These are phyloP conservation scores for Manis crassicaudata DNA, from an alignment of 2,797 vertebrate genomes.

Conservation along the genomic window DNA sequence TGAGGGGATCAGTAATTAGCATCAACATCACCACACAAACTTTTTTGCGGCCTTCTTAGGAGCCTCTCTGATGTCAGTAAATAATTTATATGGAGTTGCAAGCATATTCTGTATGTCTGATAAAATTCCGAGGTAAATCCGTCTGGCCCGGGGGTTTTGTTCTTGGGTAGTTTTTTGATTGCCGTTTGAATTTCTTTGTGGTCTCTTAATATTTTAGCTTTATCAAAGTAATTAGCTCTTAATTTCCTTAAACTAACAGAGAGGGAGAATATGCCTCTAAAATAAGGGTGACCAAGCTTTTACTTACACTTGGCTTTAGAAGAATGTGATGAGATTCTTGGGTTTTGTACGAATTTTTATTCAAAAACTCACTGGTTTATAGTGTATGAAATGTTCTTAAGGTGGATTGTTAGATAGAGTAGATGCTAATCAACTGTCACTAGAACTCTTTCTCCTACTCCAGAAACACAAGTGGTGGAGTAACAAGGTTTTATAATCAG, in stretches of 20 bases:
- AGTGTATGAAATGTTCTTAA: slow-evolving; percentile 21
- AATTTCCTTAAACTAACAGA: slow-evolving; percentile 34
- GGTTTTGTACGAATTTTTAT: slow-evolving; percentile 16
- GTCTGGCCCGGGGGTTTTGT: too few relatives aligned
- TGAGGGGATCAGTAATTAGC: background rate
- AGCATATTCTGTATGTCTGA: background rate
- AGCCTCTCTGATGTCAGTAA: background rate
- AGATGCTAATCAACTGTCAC: background rate
- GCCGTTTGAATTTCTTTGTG: too few relatives aligned
- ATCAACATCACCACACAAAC: slow-evolving; percentile 13
- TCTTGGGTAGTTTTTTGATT: too few relatives aligned
- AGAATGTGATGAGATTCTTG: slow-evolving; percentile 37
- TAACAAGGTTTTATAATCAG: slow-evolving; percentile 15
- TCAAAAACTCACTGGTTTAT: background rate
- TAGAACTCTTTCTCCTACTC: background rate
- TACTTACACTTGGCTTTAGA: slow-evolving; percentile 38
- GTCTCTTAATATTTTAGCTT: slow-evolving; percentile 28
- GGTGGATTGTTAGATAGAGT: background rate
- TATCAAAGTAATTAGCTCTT: slow-evolving; percentile 25
- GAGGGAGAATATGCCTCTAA: background rate
- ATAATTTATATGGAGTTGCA: background rate
- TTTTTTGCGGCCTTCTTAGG: slow-evolving; percentile 52
- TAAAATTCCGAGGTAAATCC: too few relatives aligned
- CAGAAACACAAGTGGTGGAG: background rate
- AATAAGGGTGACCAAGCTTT: background rate